Evolutionary conservation across 2,797 vertebrate genomes (phyloP).

Genomic region (Cyclopterus lumpus): DNA sequence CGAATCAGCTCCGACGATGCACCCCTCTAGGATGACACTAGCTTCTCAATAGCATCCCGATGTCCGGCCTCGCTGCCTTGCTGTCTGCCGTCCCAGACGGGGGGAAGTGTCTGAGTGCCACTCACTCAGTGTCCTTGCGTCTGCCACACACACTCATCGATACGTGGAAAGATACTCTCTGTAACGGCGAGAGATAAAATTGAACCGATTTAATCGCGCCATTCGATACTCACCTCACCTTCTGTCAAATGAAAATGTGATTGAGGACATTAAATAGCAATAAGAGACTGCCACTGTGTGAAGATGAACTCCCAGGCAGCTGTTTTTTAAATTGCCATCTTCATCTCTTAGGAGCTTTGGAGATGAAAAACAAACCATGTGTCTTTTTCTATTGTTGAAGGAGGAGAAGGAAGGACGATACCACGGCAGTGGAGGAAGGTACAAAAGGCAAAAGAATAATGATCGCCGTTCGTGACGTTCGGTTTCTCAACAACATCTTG

Average conservation of each 20-base stretch:
- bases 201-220: slow-evolving; percentile 72
- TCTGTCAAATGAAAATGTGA: slow-evolving; percentile 75
- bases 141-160: slow-evolving; percentile 63
- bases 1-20: slow-evolving; percentile 27
- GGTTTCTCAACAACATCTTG: slow-evolving; percentile 29
- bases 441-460: slow-evolving; percentile 53
- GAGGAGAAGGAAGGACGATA: slow-evolving; percentile 11
- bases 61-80: slow-evolving; percentile 62
- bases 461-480: slow-evolving; percentile 28
- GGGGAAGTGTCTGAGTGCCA: slow-evolving; percentile 50
- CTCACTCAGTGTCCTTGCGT: slow-evolving; percentile 68
- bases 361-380: slow-evolving; percentile 30
- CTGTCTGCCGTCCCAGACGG: slow-evolving; percentile 71
- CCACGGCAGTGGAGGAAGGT: slow-evolving; percentile 18
- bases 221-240: slow-evolving; percentile 69
- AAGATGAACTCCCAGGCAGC: slow-evolving; percentile 53
- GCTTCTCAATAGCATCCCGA: slow-evolving; percentile 64
- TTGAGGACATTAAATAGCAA: slow-evolving; percentile 72
- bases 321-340: slow-evolving; percentile 34
- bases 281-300: slow-evolving; percentile 47
- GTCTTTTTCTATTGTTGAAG: slow-evolving; percentile 33
- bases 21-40: slow-evolving; percentile 60
- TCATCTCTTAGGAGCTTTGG: slow-evolving; percentile 40
- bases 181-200: slow-evolving; percentile 56
- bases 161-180: slow-evolving; percentile 69